Conservation (phyloP, 2,888 invertebrate genomes). For the Euproctis similis region DNA sequence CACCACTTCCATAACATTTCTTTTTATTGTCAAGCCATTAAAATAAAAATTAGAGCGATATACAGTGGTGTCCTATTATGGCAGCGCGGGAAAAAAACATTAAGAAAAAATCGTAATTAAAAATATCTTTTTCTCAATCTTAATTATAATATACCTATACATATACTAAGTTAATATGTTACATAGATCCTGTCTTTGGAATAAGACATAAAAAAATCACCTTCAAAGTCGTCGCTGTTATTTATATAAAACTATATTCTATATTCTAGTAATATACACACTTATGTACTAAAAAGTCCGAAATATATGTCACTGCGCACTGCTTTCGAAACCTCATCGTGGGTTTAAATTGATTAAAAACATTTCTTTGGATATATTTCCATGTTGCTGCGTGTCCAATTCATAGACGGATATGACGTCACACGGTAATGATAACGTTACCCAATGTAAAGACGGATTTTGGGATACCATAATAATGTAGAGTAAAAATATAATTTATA, state of each 20-base stretch:
- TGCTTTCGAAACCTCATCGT: constrained; percentile 22
- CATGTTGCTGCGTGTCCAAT: constrained; percentile 8
- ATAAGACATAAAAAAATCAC: constrained; percentile 24
- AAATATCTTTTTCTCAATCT: constrained; percentile 62
- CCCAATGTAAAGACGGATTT: constrained; percentile 18
- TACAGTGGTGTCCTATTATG: constrained; percentile 41
- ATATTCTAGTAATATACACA: constrained; percentile 52
- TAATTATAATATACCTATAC: constrained; percentile 45
- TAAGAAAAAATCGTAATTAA: constrained; percentile 41
- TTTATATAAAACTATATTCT: constrained; percentile 51
- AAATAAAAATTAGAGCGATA: constrained; percentile 22
- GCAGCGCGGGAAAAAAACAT: constrained; percentile 51
- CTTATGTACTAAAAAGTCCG: constrained; percentile 46
- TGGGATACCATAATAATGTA: too few species aligned
- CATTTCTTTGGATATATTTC: constrained; percentile 26
- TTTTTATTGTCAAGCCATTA: constrained; percentile 27
- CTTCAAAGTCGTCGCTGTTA: constrained; percentile 18
- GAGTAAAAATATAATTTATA: constrained; percentile 7
- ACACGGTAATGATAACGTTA: constrained; percentile 7
- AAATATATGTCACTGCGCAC: constrained; percentile 50
- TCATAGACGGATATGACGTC: constrained; percentile 9
- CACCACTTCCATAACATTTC: constrained; percentile 15
- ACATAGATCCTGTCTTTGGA: constrained; percentile 41
- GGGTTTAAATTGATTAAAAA: constrained; percentile 8
- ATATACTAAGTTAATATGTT: constrained; percentile 54